Evolutionary conservation across 2,797 vertebrate species (phyloP).

Genomic region (Gymnothorax javanicus): DNA sequence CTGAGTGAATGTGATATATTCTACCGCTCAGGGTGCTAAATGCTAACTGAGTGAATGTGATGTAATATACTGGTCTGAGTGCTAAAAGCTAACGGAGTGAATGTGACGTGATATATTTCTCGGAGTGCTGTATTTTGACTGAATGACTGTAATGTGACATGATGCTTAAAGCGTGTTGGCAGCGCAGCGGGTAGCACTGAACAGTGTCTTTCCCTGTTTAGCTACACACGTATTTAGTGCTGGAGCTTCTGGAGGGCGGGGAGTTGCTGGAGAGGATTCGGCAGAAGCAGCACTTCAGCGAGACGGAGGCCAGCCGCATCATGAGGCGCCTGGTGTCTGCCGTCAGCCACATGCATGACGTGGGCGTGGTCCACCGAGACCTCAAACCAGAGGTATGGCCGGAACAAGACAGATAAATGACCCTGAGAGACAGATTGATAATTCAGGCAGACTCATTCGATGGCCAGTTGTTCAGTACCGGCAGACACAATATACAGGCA

Average conservation of each 20-base stretch:
- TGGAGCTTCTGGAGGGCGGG: conserved; percentile 93
- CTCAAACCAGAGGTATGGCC: conserved; percentile 92
- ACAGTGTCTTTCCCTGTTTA: conserved; percentile 54
- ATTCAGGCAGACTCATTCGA: background rate
- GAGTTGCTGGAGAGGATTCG: conserved; percentile 95
- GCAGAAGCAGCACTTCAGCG: conserved; percentile 93
- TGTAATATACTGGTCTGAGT: background rate
- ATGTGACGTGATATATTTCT: background rate
- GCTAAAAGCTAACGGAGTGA: too few species aligned
- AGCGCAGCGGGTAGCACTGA: background rate
- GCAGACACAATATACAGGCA: too few species aligned
- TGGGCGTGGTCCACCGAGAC: conserved; percentile 94
- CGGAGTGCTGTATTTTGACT: background rate
- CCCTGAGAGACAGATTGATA: background rate
- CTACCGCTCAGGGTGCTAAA: background rate
- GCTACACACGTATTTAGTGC: conserved; percentile 94
- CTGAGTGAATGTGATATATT: background rate
- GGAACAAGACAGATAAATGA: background rate
- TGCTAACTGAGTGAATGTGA: background rate
- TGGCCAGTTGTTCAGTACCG: too few species aligned
- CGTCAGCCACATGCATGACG: conserved; percentile 98
- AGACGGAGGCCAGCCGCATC: conserved; percentile 94
- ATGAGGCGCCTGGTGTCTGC: conserved; percentile 96
- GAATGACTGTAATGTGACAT: background rate
- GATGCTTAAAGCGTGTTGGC: background rate